Evolutionary conservation across 2,888 invertebrate genomes (phyloP), one percentile per base, ranked within the genome.

Genomic region (Oscheius sp.): DNA sequence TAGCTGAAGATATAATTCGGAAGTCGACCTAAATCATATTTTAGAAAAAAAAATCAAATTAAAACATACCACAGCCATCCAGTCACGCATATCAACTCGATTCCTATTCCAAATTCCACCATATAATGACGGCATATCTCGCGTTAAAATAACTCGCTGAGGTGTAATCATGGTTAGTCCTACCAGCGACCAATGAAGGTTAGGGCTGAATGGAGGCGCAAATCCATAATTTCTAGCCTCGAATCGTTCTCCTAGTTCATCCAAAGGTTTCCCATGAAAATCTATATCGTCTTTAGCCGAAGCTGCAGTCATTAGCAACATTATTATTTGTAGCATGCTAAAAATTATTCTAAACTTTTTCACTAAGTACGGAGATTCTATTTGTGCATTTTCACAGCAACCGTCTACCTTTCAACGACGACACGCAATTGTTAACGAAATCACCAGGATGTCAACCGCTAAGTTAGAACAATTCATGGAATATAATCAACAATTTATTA

Each of bases 91-190:
- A 1, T 27, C n/a, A 46, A 71, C 71, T 13, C 49, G 41, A 21
- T 71, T 61, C 53, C 52, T 59, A 35, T 56, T 71, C 71, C 71
- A 71, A 27, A 71, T 61, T n/a, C 61, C 49, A 29, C 71, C 71
- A 23, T 52, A 16, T 6, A 71, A n/a, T 9, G 52, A 53, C 12
- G 52, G 52, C 41, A 61, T 18, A 43, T 63, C 53, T n/a, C 71
- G 29, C 25, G 71, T 71, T 35, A 71, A 45, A 29, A 53, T 23
- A 25, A 71, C 35, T n/a, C 41, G 29, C 23, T 59, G 27, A 29
- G 71, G 56, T 3, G 71, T 71, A 16, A 71, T 43, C 35, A 61
- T 52, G 9, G 71, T 35, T 5, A 55, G 55, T 25, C 71, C 71
- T 13, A 21, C 23, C n/a, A 45, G 41, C 1, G 43, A 13, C 63